Base-by-base conservation (phyloP, 2,797 vertebrate species). In the Chaunax sp. region DNA sequence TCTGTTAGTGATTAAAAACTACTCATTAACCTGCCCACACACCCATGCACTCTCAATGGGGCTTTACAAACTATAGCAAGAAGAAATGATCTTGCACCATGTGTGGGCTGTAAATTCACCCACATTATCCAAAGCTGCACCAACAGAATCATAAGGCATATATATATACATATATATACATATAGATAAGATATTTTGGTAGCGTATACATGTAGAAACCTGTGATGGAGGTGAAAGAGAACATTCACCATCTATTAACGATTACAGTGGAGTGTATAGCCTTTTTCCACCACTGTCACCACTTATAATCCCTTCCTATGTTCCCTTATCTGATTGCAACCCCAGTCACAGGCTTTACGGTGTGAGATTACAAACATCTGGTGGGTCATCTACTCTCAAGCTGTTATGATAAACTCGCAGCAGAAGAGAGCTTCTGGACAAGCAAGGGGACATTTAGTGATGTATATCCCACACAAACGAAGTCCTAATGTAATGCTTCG, bases 351-450 rank as follows among this genome's bases (percentile, higher is more conserved):
- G 76, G 87, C 87, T 83, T 77, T 82, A 82, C 72, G n/a, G 81
- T 88, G 78, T 89, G 89, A 90, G 89, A 90, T 91, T 92, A 90
- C 83, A 85, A 91, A 92, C 89, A 90, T 91, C 92, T 92, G 92
- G 87, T 75, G 25, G 78, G 86, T 90, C 87, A 90, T 91, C 85
- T 78, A 80, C 87, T 77, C 81, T 82, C 86, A 90, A 91, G 84
- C 90, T 89, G 90, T 88, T 88, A 37, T 41, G 81, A 88, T 86
- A 78, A 89, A 84, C 77, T 78, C 57, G 0, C 72, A 57, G 63
- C 25, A 58, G 55, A n/a, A 77, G 54, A 69, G 55, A 33, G 69
- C 68, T 69, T 77, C 54, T 81, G 72, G 84, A 79, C 61, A 68
- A 70, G 44, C n/a, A 44, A 3, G 15, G 60, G 74, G 18, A 57